Percentiles rank a stretch among this genome's conserved stretches.
These are phyloP conservation scores for Gambusia holbrooki DNA, from an alignment of 2,113 vertebrate genomes.

Conservation along the genomic window DNA sequence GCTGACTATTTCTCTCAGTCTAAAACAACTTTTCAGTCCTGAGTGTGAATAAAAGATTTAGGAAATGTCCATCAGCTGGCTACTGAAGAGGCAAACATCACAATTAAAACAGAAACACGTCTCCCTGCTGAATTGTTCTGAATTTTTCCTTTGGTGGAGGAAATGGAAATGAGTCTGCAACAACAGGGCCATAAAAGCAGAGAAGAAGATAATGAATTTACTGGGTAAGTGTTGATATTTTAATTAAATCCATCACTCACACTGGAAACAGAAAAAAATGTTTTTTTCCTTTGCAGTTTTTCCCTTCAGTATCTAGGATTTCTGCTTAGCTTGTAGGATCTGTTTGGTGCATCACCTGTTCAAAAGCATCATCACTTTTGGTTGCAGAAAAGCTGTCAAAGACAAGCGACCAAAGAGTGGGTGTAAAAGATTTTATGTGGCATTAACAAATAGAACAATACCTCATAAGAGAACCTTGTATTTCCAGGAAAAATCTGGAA, in stretches of 20 bases:
- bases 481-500: constrained; percentile 19
- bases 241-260: constrained; percentile 73
- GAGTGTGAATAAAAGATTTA: neutral
- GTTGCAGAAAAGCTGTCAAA: neutral
- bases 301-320: constrained; percentile 29
- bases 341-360: constrained; percentile 31
- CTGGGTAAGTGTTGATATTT: constrained; percentile 52
- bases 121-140: constrained; percentile 13
- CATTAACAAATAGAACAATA: neutral
- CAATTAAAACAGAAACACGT: constrained; percentile 9
- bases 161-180: constrained; percentile 33
- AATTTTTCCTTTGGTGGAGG: constrained; percentile 21
- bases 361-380: constrained; percentile 9
- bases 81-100: constrained; percentile 26
- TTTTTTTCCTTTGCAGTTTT: constrained; percentile 24
- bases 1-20: neutral
- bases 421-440: neutral
- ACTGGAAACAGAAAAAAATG: constrained; percentile 35
- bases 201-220: constrained; percentile 58
- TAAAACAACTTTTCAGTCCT: neutral
- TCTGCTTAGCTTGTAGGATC: neutral
- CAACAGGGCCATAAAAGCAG: constrained; percentile 53
- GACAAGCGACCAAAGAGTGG: neutral
- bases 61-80: neutral
- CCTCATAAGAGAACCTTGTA: constrained; percentile 10